These are phyloP conservation scores for Ceraclea dissimilis DNA, from an alignment of 2,888 invertebrate genomes.

Conservation along the genomic window DNA sequence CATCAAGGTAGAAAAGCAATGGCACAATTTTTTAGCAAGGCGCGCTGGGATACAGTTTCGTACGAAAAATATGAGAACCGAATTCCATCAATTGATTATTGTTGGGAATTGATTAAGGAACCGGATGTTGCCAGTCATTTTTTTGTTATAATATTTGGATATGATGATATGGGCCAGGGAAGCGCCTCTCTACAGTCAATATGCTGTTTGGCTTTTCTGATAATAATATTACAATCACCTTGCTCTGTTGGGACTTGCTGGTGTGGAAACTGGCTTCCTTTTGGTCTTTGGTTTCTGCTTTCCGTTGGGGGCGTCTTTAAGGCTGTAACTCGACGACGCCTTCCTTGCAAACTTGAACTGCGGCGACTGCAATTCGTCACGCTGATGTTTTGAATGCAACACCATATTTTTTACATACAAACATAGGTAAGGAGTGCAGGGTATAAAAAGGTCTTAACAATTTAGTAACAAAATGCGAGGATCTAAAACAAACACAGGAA, in stretches of 20 bases:
- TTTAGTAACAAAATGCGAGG: background rate
- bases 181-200: too few relatives aligned
- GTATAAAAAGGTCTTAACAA: background rate
- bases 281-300: slow-evolving; percentile 83
- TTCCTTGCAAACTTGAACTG: slow-evolving; percentile 97
- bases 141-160: too few relatives aligned
- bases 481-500: background rate
- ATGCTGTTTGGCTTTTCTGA: too few relatives aligned
- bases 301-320: slow-evolving; percentile 83
- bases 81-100: too few relatives aligned
- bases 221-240: too few relatives aligned
- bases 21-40: too few relatives aligned
- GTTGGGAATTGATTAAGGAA: too few relatives aligned
- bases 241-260: slow-evolving; percentile 83
- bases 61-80: too few relatives aligned
- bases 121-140: too few relatives aligned
- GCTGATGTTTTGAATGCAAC: slow-evolving; percentile 27
- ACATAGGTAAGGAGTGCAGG: slow-evolving; percentile 19
- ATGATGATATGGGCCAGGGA: too few relatives aligned
- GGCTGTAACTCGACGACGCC: slow-evolving; percentile 93
- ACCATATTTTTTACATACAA: slow-evolving; percentile 25
- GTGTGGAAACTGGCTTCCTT: slow-evolving; percentile 87
- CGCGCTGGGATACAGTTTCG: too few relatives aligned
- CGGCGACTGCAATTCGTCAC: slow-evolving; percentile 72
- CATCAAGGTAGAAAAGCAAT: too few relatives aligned